Evolutionary conservation across 1,140 invertebrate species (phyloP).

Genomic region (Cydia pomonella): DNA sequence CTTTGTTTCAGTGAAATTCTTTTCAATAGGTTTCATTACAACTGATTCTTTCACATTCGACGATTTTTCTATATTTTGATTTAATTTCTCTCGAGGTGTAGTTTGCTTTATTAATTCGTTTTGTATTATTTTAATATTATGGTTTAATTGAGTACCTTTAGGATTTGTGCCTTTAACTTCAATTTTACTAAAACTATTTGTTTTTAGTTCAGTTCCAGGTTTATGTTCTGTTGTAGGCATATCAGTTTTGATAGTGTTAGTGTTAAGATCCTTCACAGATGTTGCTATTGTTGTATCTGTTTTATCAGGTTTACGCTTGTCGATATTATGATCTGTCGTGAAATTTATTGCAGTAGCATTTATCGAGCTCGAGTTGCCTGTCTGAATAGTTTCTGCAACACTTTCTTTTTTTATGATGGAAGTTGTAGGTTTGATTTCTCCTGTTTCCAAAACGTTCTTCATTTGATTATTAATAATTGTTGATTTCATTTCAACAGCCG

Average conservation of each 20-base stretch:
- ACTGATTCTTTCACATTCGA: not conserved
- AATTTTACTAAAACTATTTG: slow-evolving; percentile 9
- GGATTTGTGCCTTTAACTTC: not conserved
- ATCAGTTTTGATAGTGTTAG: not conserved
- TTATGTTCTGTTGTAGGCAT: slow-evolving; percentile 10
- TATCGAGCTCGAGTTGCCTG: not conserved
- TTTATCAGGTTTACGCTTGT: not conserved
- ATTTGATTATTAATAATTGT: not conserved
- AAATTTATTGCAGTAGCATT: not conserved
- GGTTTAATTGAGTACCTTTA: slow-evolving; percentile 12
- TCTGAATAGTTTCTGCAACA: not conserved
- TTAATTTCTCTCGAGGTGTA: not conserved
- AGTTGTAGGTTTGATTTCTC: not conserved
- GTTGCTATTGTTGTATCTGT: not conserved
- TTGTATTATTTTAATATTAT: slow-evolving; percentile 13
- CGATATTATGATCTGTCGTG: not conserved
- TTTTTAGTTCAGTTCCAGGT: slow-evolving; percentile 7
- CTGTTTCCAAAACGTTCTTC: not conserved
- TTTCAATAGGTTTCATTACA: not conserved
- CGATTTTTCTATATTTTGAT: not conserved
- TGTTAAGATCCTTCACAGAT: not conserved
- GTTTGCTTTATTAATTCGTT: slow-evolving; percentile 20
- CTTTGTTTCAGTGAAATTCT: not conserved
- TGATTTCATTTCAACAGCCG: not conserved
- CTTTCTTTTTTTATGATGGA: not conserved